Base-by-base conservation (phyloP, 1,140 invertebrate species). In the Pseudomyrmex flavicornis region DNA sequence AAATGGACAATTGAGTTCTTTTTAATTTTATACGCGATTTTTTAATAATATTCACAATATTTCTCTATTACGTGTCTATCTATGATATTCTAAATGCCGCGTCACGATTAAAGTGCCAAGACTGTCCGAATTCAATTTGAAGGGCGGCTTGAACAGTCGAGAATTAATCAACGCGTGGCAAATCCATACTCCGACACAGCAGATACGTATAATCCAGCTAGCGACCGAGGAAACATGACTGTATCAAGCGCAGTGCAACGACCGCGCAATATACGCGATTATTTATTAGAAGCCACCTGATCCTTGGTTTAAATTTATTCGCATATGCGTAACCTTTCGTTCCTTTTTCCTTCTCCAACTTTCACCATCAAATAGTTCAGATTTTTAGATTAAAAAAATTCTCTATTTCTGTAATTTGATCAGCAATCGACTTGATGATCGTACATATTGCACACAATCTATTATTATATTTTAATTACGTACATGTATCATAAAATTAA, bases 81-180 rank as follows among this genome's bases (percentile, higher is more conserved):
- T 48, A 5, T 20, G 2, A 44, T 12, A 7, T 77, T 69, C 26
- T 46, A 2, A 48, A 58, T 59, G 17, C 66, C 69, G 66, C 15
- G 54, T 79, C 15, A 35, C 52, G 52, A 70, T 80, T 70, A 80
- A 80, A 80, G 65, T 70, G 69, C n/a, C 54, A 61, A 72, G 66
- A 61, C 48, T 50, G 76, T 56, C 48, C 54, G 66, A 70, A 80
- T 80, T 80, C 66, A 80, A 80, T 80, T 72, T 59, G 76, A 80
- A 70, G 68, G 50, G 68, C 22, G 76, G 76, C 46, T 80, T 80
- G 76, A 69, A 59, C 76, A 80, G 76, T 61, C 54, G 76, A 72
- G 76, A 80, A 80, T 80, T 80, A 80, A 80, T 80, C 76, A 80
- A 80, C 76, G 76, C 76, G 76, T 80, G 66, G 76, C 76, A 72